Evolutionary conservation across 2,113 vertebrate species (phyloP).

Genomic region (Egretta garzetta): DNA sequence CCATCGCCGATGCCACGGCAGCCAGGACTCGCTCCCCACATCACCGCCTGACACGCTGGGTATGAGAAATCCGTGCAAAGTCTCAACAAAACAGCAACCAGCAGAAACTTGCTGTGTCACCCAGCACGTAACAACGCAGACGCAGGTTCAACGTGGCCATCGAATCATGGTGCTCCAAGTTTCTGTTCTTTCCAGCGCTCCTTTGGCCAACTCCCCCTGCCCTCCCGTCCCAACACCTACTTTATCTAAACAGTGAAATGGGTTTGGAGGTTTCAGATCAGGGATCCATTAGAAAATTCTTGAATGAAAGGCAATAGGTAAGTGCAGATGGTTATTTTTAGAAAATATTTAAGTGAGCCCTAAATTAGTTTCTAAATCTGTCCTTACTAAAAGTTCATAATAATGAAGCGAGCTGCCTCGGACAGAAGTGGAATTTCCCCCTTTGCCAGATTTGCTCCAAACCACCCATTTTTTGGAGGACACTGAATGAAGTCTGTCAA

Average conservation of each 20-base stretch:
- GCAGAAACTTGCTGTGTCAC: background rate
- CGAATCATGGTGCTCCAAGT: background rate
- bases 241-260: background rate
- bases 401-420: background rate
- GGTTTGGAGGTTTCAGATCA: background rate
- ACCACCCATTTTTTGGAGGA: background rate
- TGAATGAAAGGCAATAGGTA: background rate
- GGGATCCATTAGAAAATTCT: background rate
- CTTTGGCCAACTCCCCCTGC: background rate
- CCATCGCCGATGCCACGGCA: background rate
- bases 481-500: background rate
- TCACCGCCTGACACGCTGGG: background rate
- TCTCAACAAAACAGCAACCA: background rate
- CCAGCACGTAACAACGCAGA: background rate
- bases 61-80: background rate
- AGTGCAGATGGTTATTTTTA: background rate
- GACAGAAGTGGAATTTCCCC: slow-evolving; percentile 24
- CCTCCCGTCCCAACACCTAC: background rate
- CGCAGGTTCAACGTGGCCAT: fast-evolving
- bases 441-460: background rate
- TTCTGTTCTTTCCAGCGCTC: background rate
- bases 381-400: background rate
- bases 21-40: background rate
- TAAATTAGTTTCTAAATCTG: slow-evolving; percentile 57
- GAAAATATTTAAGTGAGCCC: slow-evolving; percentile 19